Conservation (phyloP, 2,113 vertebrate genomes). For the Pterocles orientalis region DNA sequence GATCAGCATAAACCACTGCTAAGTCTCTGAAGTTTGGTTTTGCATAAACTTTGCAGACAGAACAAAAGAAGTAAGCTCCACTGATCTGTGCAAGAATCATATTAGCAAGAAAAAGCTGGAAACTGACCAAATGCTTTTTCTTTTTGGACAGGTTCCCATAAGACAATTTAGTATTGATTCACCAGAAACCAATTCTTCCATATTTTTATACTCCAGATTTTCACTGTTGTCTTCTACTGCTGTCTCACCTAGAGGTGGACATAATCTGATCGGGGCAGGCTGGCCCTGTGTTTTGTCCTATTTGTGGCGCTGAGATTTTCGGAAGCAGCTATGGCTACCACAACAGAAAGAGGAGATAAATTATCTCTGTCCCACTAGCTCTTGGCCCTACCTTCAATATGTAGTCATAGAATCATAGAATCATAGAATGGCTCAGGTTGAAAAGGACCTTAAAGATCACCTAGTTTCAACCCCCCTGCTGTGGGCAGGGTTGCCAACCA, state of each 20-base stretch:
- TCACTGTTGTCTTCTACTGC: neutral
- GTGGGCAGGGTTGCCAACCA: too few relatives aligned
- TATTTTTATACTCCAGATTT: neutral
- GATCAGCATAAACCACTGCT: neutral
- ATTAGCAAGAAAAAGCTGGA: neutral
- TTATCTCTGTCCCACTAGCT: neutral
- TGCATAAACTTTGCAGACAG: neutral
- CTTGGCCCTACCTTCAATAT: neutral
- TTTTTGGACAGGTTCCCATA: neutral
- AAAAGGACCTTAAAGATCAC: too few relatives aligned
- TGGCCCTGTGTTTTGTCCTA: neutral
- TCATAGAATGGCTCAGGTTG: too few relatives aligned
- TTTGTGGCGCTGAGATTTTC: neutral
- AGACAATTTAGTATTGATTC: neutral
- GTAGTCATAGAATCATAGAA: too few relatives aligned
- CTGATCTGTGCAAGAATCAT: neutral
- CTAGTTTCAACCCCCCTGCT: too few relatives aligned
- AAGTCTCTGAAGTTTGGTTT: neutral
- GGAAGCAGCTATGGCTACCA: neutral
- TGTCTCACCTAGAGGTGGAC: neutral
- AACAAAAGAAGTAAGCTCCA: neutral
- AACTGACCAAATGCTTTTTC: neutral
- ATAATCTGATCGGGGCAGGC: accelerated
- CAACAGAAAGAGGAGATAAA: neutral
- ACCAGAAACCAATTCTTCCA: neutral